Evolutionary conservation across 2,113 vertebrate species (phyloP).

Genomic region (Crotophaga sulcirostris): DNA sequence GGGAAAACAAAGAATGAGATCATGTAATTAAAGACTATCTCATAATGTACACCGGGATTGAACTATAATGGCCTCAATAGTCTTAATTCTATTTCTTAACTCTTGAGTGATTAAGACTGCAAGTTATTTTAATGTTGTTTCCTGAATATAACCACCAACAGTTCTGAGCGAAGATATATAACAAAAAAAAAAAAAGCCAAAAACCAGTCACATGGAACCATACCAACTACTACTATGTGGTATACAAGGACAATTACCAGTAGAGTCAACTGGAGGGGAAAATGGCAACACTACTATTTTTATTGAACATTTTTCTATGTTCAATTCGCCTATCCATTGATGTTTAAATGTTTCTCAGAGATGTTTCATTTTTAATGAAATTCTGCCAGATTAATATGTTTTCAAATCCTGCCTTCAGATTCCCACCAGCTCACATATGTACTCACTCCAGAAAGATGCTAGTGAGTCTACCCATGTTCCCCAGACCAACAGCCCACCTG

Average conservation of each 20-base stretch:
- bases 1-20: conserved; percentile 61
- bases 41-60: neutral
- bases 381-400: conserved; percentile 12
- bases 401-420: neutral
- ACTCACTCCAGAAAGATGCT: neutral
- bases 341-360: neutral
- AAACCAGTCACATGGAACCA: neutral
- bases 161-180: neutral
- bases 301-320: neutral
- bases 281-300: neutral
- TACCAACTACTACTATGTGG: neutral
- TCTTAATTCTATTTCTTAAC: conserved; percentile 23
- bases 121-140: neutral
- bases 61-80: conserved; percentile 9
- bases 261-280: neutral
- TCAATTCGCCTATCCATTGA: neutral
- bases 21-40: conserved; percentile 55
- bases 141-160: neutral
- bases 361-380: neutral
- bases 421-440: neutral
- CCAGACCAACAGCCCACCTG: neutral
- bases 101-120: neutral
- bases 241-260: neutral
- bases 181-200: neutral
- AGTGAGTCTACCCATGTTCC: neutral